Evolutionary conservation across 2,113 vertebrate species (phyloP), one percentile per base, ranked within the genome.

Genomic region (Malurus cyaneus): DNA sequence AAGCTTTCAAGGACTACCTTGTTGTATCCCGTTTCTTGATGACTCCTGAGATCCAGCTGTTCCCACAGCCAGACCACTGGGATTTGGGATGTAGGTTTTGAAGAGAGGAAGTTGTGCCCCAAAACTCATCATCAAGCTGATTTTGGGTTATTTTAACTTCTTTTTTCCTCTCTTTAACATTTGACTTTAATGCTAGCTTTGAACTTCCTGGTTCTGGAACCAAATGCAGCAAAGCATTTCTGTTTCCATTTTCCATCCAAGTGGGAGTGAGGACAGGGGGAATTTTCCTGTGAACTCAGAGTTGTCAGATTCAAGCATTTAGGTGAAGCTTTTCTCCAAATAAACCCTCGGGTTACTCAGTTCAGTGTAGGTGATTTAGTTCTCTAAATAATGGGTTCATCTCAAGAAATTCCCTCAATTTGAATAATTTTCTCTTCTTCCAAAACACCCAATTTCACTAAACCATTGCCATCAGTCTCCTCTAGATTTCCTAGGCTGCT

Each of bases 121-220:
- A 78, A 28, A 54, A 3, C 2, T 41, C 34, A 16, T 17, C 20
- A 36, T 59, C 34, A 64, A 44, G 8, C 12, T 39, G 2, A 1
- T 11, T 66, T 76, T 1, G 3, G 1, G 0, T 0, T 14, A 24
- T 28, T 16, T 36, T 11, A 9, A 1, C 4, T 5, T 8, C 1
- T 5, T 17, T 46, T 34, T 15, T 2, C 1, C 11, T 28, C 3
- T 2, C 36, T 52, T n/a, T 16, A 32, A 12, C 76, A 8, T 23
- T 14, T 86, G 54, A 53, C 20, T 66, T 95, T 16, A 31, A 9
- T 47, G 32, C 2, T 52, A 25, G 11, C 39, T 93, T 84, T 67
- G 20, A 67, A 56, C 20, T 59, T 57, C 17, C 11, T 52, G 5
- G 2, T 67, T 62, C 65, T 84, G 59, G 49, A 74, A 29, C n/a